Conservation (phyloP, 2,888 invertebrate species). For the Amblyjoppa fuscipennis region DNA sequence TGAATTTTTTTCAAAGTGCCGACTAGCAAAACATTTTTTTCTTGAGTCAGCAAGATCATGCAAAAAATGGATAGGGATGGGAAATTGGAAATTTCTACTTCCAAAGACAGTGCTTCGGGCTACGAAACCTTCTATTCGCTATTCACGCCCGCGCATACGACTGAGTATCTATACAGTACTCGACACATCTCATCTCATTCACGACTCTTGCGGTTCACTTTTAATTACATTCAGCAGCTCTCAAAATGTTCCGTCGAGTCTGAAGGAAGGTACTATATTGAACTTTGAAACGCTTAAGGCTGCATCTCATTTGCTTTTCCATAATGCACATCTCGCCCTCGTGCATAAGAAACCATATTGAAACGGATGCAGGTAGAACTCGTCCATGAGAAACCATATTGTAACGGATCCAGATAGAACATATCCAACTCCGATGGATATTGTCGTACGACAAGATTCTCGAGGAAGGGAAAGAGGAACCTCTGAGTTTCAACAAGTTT, state of each 20-base stretch:
- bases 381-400: background rate
- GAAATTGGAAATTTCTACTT: background rate
- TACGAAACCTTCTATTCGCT: no score
- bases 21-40: background rate
- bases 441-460: background rate
- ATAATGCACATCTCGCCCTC: background rate
- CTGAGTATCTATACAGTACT: no score
- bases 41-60: background rate
- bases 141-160: no score
- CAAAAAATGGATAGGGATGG: background rate
- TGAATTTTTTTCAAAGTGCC: background rate
- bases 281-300: background rate
- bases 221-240: background rate
- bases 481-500: slow-evolving; percentile 14
- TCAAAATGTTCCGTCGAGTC: background rate
- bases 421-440: background rate
- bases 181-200: background rate
- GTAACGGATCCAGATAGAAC: background rate
- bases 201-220: background rate
- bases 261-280: background rate
- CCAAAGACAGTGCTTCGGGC: background rate
- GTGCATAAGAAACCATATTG: background rate
- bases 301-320: background rate
- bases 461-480: background rate
- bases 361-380: background rate